These are phyloP conservation scores for Scopus umbretta DNA, from an alignment of 2,113 vertebrate genomes.

Conservation along the genomic window DNA sequence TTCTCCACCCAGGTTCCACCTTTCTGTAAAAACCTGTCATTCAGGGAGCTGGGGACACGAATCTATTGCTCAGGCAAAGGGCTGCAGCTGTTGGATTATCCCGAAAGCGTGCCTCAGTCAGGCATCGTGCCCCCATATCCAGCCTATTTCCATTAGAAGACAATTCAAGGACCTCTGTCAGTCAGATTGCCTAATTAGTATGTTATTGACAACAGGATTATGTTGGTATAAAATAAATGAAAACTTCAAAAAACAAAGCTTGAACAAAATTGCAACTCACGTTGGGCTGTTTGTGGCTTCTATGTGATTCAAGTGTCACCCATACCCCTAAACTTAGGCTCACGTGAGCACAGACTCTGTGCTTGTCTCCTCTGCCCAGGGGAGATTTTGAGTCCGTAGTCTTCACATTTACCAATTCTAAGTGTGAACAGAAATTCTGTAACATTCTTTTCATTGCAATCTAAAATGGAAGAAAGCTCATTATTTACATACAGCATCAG, in stretches of 20 bases:
- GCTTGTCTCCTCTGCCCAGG: not conserved
- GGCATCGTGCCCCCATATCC: not conserved
- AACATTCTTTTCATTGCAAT: not conserved
- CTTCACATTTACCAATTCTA: not conserved
- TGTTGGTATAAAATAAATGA: not conserved
- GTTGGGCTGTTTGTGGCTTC: not conserved
- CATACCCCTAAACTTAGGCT: not conserved
- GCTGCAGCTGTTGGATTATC: not conserved
- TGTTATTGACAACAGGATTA: not conserved
- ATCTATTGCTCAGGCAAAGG: not conserved
- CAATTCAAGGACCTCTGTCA: not conserved
- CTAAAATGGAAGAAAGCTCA: not conserved
- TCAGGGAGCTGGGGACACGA: accelerated
- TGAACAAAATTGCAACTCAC: not conserved
- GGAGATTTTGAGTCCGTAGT: accelerated
- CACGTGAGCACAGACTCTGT: accelerated
- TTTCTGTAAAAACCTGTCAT: not conserved
- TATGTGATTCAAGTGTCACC: not conserved
- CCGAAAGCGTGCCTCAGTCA: not conserved
- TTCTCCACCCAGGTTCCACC: not conserved
- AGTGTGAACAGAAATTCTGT: not conserved
- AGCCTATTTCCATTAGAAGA: not conserved
- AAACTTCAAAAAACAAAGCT: not conserved
- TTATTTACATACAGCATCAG: not conserved
- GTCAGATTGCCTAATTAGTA: not conserved